phyloP scores from a whole-genome alignment of 2,113 vertebrate species.

The Neolamprologus cancellatus region DNA sequence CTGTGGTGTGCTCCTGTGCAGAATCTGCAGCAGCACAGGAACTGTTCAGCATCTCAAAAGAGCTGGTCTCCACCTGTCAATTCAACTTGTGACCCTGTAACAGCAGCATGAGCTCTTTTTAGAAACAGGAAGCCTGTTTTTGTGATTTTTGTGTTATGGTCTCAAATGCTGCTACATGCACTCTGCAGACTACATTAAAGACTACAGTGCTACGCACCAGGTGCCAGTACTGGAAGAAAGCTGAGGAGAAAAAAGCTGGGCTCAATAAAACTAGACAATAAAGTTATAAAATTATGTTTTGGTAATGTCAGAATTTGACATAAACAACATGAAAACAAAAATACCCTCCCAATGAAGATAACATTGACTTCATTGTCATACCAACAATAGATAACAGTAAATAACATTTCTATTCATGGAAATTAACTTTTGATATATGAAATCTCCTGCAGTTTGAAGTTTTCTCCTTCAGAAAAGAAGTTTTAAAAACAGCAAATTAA shows the following conservation, averaged over 20 bases:
- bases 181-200: background rate
- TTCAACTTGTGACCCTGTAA: background rate
- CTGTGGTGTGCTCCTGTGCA: background rate
- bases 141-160: background rate
- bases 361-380: background rate
- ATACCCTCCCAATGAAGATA: background rate
- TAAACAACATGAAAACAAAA: background rate
- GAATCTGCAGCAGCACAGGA: background rate
- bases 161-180: background rate
- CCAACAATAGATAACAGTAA: background rate
- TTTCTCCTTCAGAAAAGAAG: background rate
- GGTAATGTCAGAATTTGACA: background rate
- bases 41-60: background rate
- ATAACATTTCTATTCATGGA: background rate
- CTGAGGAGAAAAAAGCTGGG: background rate
- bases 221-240: background rate
- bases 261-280: background rate
- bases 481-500: background rate
- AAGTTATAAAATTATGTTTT: background rate
- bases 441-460: background rate
- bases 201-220: background rate
- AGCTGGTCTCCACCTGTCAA: background rate
- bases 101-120: background rate
- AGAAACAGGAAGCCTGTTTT: background rate
- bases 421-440: background rate